Percentiles rank a stretch among this genome's conserved stretches.
These are phyloP conservation scores for Cerastis rubricosa DNA, from an alignment of 2,888 invertebrate species.

Conservation along the genomic window DNA sequence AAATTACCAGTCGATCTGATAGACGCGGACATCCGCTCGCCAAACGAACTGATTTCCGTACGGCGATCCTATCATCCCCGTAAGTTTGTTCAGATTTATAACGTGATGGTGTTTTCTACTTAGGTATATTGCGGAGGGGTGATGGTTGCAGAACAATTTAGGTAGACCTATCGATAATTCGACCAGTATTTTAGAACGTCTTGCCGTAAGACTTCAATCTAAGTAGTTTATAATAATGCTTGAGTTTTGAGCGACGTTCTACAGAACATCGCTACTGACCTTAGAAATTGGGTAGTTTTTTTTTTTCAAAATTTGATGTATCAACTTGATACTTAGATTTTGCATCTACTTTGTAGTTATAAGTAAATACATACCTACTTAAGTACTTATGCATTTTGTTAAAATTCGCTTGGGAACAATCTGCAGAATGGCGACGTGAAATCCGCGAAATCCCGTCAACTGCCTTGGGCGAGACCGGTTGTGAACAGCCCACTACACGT, in stretches of 20 bases:
- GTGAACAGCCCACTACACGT: slow-evolving; percentile 5
- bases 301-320: neutral
- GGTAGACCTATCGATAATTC: neutral
- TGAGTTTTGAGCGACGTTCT: neutral
- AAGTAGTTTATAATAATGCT: neutral
- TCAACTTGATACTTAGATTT: neutral
- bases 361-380: neutral
- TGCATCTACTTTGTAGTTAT: neutral
- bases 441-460: slow-evolving; percentile 6
- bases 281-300: neutral
- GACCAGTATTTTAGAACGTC: neutral
- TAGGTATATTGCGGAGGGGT: neutral
- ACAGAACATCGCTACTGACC: neutral
- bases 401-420: neutral
- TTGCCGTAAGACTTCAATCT: neutral
- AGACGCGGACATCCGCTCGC: slow-evolving; percentile 1
- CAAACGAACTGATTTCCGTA: slow-evolving; percentile 26
- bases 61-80: neutral
- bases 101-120: neutral
- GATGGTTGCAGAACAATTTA: neutral
- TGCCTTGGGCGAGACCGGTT: slow-evolving; percentile 17
- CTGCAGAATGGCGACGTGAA: neutral
- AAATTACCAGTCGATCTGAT: neutral
- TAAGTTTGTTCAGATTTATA: neutral
- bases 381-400: neutral